Conservation (phyloP, 2,888 invertebrate genomes). For the Sceliomorpha sp. region DNA sequence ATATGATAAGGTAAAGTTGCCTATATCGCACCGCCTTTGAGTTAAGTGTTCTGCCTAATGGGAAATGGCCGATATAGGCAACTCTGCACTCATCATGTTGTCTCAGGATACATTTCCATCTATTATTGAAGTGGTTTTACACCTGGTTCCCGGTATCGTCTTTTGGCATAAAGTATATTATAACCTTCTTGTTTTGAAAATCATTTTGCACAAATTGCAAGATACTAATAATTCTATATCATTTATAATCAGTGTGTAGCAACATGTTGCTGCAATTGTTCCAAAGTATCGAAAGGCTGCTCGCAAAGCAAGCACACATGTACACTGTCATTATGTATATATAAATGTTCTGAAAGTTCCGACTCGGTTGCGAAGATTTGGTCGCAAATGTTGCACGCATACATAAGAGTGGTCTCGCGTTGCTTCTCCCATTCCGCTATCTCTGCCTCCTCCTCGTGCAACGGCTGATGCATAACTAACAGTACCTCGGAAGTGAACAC, state of each 20-base stretch:
- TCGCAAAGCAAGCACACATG: constrained; percentile 75
- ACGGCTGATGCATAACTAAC: constrained; percentile 73
- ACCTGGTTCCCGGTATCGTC: too few species aligned
- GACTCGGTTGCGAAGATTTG: constrained; percentile 66
- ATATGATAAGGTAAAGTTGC: too few species aligned
- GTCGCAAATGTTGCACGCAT: constrained; percentile 72
- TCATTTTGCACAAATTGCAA: too few species aligned
- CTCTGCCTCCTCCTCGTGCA: constrained; percentile 73
- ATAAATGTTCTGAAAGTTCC: constrained; percentile 70
- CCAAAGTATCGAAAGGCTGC: constrained; percentile 69
- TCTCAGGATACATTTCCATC: too few species aligned
- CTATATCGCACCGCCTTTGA: too few species aligned
- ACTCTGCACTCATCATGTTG: too few species aligned
- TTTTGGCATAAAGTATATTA: too few species aligned
- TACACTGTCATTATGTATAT: constrained; percentile 68
- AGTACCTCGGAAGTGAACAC: constrained; percentile 68
- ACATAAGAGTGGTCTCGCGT: constrained; percentile 59
- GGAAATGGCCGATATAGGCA: too few species aligned
- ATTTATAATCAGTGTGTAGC: constrained; percentile 67
- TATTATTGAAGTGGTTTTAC: too few species aligned
- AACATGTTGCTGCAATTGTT: constrained; percentile 73
- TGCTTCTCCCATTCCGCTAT: constrained; percentile 73
- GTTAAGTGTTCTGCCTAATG: too few species aligned
- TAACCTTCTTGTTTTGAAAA: too few species aligned
- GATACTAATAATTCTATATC: too few species aligned